These are phyloP conservation scores for Siniperca chuatsi DNA, from an alignment of 2,113 vertebrate genomes.

Conservation along the genomic window DNA sequence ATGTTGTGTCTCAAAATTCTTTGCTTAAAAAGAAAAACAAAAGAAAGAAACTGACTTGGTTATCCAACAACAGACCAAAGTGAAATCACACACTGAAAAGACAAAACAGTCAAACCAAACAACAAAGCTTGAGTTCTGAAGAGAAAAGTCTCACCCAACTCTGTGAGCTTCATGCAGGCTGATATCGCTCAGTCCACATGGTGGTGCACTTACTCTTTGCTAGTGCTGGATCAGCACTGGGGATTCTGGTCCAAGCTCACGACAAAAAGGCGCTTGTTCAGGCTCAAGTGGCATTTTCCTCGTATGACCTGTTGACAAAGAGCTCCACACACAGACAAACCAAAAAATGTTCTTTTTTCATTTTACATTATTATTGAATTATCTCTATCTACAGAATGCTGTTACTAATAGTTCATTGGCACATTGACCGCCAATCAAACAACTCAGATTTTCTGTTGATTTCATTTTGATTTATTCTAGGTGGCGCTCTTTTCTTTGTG, in stretches of 20 bases:
- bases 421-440: too few relatives aligned
- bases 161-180: not conserved
- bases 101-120: not conserved
- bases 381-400: too few relatives aligned
- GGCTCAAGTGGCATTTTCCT: not conserved
- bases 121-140: too few relatives aligned
- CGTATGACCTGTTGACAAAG: not conserved
- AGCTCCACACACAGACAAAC: not conserved
- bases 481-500: too few relatives aligned
- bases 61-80: not conserved
- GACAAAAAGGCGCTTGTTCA: not conserved
- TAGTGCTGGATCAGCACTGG: not conserved
- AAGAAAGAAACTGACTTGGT: not conserved
- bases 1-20: not conserved
- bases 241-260: not conserved
- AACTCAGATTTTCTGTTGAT: not conserved
- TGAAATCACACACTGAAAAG: not conserved
- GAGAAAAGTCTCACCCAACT: not conserved
- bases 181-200: conserved; percentile 24
- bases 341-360: not conserved
- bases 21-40: too few relatives aligned
- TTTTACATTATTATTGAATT: too few relatives aligned
- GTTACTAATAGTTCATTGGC: not conserved
- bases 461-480: too few relatives aligned
- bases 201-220: conserved; percentile 36